These are phyloP conservation scores for Poeciliopsis turneri DNA, from an alignment of 2,797 vertebrate genomes.

Conservation along the genomic window DNA sequence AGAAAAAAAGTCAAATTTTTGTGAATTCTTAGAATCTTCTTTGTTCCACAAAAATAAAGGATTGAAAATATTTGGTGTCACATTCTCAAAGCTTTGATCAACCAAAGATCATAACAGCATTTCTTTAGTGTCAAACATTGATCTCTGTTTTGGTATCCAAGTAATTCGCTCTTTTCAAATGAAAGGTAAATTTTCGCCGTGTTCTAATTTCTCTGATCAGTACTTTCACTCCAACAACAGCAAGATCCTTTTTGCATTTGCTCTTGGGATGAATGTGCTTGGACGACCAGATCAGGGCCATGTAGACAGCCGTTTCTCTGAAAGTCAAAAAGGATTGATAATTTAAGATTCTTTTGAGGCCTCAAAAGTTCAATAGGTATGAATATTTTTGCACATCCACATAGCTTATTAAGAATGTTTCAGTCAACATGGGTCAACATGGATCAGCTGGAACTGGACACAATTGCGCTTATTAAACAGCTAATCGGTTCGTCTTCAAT, in stretches of 20 bases:
- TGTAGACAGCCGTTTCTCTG: not conserved
- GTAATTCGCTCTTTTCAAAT: not conserved
- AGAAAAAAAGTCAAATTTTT: not conserved
- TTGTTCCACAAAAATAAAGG: not conserved
- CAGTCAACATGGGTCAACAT: not conserved
- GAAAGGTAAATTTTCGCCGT: not conserved
- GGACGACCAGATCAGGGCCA: not conserved
- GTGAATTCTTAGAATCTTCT: not conserved
- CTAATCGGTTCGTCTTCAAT: conserved; percentile 10
- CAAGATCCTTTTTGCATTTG: not conserved
- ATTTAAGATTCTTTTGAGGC: not conserved
- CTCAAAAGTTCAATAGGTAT: not conserved
- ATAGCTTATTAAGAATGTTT: not conserved
- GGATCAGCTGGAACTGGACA: conserved; percentile 1
- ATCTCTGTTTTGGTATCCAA: not conserved
- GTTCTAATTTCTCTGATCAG: not conserved
- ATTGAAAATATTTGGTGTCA: not conserved
- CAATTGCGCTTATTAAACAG: not conserved
- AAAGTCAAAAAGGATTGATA: not conserved
- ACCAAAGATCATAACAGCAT: not conserved
- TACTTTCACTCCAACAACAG: not conserved
- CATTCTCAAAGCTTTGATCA: not conserved
- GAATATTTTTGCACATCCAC: not conserved
- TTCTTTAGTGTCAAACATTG: not conserved
- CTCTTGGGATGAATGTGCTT: not conserved